These are phyloP conservation scores for Calypte anna DNA, from an alignment of 2,113 vertebrate species.

Conservation along the genomic window DNA sequence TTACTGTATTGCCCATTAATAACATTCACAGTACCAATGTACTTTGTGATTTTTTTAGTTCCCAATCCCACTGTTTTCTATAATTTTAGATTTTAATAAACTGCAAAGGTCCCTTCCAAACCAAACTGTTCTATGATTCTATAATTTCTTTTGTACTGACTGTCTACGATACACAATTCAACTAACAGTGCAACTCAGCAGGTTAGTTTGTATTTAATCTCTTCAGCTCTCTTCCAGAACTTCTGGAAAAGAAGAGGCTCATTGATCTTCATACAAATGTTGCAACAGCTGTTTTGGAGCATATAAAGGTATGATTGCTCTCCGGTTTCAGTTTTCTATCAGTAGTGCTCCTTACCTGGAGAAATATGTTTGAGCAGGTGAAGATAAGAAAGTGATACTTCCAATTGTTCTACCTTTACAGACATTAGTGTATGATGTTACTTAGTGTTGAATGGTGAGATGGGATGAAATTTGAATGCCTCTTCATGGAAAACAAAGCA, in stretches of 20 bases:
- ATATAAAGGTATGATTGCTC: conserved; percentile 90
- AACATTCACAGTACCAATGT: not conserved
- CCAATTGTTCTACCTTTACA: not conserved
- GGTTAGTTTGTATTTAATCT: conserved; percentile 70
- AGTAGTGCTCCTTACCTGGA: not conserved
- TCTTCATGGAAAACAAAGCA: not conserved
- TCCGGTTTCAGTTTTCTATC: not conserved
- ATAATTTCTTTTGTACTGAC: not conserved
- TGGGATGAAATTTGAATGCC: not conserved
- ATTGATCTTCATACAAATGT: conserved; percentile 99
- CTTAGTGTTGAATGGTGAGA: not conserved
- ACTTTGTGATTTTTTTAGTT: not conserved
- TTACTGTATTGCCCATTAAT: not conserved
- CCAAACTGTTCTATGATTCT: not conserved
- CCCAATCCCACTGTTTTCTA: not conserved
- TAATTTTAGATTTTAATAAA: not conserved
- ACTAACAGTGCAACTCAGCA: not conserved
- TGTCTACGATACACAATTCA: not conserved
- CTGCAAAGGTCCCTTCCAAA: not conserved
- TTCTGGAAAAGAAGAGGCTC: conserved; percentile 96
- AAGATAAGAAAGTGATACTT: not conserved
- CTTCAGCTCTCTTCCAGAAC: conserved; percentile 94
- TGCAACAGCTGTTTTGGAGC: conserved; percentile 94
- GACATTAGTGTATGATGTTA: not conserved
- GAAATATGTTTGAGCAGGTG: not conserved